Evolutionary conservation across 1,140 invertebrate species (phyloP).

Genomic region (Ctenoplectra terminalis): DNA sequence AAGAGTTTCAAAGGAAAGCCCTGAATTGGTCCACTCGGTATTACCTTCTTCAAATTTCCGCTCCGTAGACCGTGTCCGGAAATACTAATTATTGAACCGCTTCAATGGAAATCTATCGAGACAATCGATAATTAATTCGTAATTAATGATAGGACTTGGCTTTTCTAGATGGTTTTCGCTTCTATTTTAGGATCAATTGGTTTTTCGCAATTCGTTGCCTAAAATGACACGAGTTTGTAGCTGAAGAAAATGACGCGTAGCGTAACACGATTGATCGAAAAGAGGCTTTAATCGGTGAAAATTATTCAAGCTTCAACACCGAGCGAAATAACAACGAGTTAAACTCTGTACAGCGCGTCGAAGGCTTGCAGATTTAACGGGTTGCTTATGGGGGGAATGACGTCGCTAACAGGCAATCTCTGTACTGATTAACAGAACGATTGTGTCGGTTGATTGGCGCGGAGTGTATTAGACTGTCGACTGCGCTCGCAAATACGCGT

Average conservation of each 20-base stretch:
- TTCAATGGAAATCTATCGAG: slow-evolving; percentile 21
- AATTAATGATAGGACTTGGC: slow-evolving; percentile 4
- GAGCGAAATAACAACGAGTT: too few relatives aligned
- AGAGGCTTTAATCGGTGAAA: too few relatives aligned
- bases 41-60: neutral
- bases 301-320: too few relatives aligned
- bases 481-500: slow-evolving; percentile 36
- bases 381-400: neutral
- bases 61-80: neutral
- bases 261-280: too few relatives aligned
- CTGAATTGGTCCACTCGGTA: too few relatives aligned
- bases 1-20: neutral
- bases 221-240: too few relatives aligned
- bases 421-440: slow-evolving; percentile 38
- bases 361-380: neutral
- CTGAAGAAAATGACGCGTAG: too few relatives aligned
- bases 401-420: slow-evolving; percentile 45
- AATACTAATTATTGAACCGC: slow-evolving; percentile 32
- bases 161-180: neutral
- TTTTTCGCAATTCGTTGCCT: neutral
- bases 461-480: slow-evolving; percentile 32
- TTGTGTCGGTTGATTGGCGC: slow-evolving; percentile 34
- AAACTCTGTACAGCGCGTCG: neutral
- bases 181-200: neutral
- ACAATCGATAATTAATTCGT: slow-evolving; percentile 26